A percentile compares a stretch with the other conserved stretches of the same genome.
phyloP scores from a whole-genome alignment of 2,113 vertebrate species.

The Reinhardtius hippoglossoides region DNA sequence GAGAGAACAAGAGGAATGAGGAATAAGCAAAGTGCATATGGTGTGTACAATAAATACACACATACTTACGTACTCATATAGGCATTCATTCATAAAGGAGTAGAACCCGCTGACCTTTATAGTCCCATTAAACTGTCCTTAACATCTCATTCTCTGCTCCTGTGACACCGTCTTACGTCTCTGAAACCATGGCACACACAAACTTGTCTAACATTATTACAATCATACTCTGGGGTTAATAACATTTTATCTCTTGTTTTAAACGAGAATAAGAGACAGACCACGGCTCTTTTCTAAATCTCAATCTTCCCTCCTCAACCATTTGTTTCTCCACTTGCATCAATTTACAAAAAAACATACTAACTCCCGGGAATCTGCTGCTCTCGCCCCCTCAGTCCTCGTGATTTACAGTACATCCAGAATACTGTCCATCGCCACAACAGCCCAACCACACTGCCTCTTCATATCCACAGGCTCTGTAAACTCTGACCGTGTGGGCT shows the following conservation, averaged over 20 bases:
- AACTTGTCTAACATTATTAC: not conserved
- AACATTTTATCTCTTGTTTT: not conserved
- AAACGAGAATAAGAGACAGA: not conserved
- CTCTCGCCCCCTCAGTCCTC: slow-evolving; percentile 54
- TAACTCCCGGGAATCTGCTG: slow-evolving; percentile 36
- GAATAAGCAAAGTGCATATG: too few species aligned
- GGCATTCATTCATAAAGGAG: too few species aligned
- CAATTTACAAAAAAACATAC: slow-evolving; percentile 53
- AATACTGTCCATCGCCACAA: slow-evolving; percentile 54
- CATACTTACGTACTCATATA: too few species aligned
- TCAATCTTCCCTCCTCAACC: slow-evolving; percentile 34
- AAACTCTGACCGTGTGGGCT: slow-evolving; percentile 4
- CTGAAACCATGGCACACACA: not conserved
- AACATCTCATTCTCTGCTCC: not conserved
- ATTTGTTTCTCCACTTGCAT: slow-evolving; percentile 49
- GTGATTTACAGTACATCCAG: slow-evolving; percentile 42
- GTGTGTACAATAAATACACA: too few species aligned
- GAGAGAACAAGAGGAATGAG: too few species aligned
- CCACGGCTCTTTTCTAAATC: not conserved
- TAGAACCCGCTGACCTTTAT: too few species aligned
- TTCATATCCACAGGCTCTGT: slow-evolving; percentile 50
- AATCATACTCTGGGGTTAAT: not conserved
- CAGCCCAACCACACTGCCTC: slow-evolving; percentile 36
- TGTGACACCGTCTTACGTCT: not conserved
- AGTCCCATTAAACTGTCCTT: not conserved